Conservation (phyloP, 2,113 vertebrate species). For the Sinocyclocheilus rhinocerous region DNA sequence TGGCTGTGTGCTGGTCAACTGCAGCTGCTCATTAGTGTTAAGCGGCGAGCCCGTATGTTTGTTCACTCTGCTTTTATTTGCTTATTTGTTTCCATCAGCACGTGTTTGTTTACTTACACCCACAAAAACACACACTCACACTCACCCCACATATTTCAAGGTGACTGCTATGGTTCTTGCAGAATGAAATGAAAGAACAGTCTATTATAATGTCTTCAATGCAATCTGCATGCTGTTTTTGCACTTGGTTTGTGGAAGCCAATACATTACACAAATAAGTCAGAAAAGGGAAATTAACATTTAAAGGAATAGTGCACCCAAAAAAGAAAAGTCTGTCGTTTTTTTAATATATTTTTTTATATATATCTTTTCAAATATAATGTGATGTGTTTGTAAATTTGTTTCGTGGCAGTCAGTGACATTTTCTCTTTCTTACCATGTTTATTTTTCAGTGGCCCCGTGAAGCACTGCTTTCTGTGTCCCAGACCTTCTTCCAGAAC, state of each 20-base stretch:
- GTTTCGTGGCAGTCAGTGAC: too few species aligned
- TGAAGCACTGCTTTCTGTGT: conserved; percentile 84
- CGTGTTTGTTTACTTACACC: neutral
- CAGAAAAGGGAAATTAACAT: neutral
- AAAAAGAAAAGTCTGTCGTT: neutral
- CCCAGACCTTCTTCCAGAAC: conserved; percentile 78
- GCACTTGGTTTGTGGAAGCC: neutral
- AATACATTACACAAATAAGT: neutral
- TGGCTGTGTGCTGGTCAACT: neutral
- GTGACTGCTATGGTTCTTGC: conserved; percentile 4
- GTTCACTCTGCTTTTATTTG: neutral
- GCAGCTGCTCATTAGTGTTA: neutral
- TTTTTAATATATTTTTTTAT: too few species aligned
- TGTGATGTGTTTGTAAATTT: too few species aligned
- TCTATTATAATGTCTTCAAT: neutral
- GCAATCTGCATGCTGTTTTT: neutral
- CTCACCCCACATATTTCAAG: neutral
- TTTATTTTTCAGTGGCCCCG: conserved; percentile 75
- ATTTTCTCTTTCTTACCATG: neutral
- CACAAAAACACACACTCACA: neutral
- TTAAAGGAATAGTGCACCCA: neutral
- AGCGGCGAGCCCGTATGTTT: neutral
- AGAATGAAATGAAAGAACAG: neutral
- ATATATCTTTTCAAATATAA: too few species aligned
- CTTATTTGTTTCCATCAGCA: neutral